These are phyloP conservation scores for Podarcis raffonei DNA, from an alignment of 2,113 vertebrate genomes.

Conservation along the genomic window DNA sequence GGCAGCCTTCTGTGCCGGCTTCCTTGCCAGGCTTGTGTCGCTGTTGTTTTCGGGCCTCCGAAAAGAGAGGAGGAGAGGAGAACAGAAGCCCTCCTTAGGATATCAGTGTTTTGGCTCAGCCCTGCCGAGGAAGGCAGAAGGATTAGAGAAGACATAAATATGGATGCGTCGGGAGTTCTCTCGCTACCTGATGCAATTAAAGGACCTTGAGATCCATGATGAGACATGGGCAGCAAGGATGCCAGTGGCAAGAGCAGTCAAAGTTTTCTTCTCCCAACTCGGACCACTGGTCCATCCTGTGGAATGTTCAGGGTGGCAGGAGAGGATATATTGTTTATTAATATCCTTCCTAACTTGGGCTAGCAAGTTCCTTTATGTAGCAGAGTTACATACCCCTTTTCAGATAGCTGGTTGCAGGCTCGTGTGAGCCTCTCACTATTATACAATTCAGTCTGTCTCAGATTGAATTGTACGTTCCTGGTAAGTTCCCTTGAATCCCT, in stretches of 20 bases:
- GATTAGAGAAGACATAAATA: constrained; percentile 44
- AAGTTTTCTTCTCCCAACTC: too few relatives aligned
- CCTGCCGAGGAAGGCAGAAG: background rate
- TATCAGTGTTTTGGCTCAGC: constrained; percentile 6
- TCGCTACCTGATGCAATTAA: background rate
- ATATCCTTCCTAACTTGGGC: too few relatives aligned
- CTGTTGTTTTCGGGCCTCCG: background rate
- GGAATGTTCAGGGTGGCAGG: too few relatives aligned
- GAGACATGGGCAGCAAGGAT: background rate
- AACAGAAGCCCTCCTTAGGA: background rate
- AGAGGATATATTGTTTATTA: too few relatives aligned
- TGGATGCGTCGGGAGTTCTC: background rate
- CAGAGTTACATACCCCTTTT: too few relatives aligned
- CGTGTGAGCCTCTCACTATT: too few relatives aligned
- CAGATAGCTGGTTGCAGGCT: too few relatives aligned
- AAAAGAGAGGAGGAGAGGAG: background rate
- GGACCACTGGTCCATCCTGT: too few relatives aligned
- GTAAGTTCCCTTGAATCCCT: too few relatives aligned
- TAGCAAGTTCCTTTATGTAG: too few relatives aligned
- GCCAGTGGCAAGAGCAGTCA: background rate
- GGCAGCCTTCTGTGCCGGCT: background rate
- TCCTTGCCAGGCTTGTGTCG: background rate
- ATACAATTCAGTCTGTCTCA: too few relatives aligned
- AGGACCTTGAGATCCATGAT: background rate
- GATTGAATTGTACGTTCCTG: too few relatives aligned